Evolutionary conservation across 2,797 vertebrate species (phyloP), one percentile per base, ranked within the genome.

Genomic region (Phataginus tetradactyla): DNA sequence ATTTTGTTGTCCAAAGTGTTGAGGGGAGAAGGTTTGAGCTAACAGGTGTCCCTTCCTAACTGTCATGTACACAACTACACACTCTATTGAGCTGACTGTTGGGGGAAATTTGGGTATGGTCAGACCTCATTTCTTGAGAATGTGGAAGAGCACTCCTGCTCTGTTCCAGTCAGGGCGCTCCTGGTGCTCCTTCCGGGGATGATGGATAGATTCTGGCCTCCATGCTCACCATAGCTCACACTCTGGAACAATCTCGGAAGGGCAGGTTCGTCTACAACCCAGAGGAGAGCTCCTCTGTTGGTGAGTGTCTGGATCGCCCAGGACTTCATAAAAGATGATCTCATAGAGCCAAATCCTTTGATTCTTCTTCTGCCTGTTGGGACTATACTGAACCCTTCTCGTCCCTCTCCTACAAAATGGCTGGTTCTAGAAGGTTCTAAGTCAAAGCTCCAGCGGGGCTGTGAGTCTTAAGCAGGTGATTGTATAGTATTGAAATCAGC

Each of bases 1-100:
- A 90, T 95, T 93, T 88, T 75, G 17, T 90, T 55, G 12, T 51
- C 25, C n/a, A 78, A 90, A 80, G n/a, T 66, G 59, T 32, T 45
- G 55, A 75, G 32, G 68, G 29, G 39, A 68, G 49, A 85, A 86
- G 14, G 13, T 85, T 90, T 42, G 63, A 39, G 34, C 9, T 27
- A 51, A 37, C 55, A 81, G 59, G 12, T 7, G 7, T 68, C 14
- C 37, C 12, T 63, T 61, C 39, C n/a, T 27, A 74, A 53, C 32
- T 53, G 29, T 25, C 21, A 51, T 14, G 34, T 53, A 21, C 29
- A 77, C 11, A 86, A 32, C 5, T 29, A 66, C 4, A 3, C 27
- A 42, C 39, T 71, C 4, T 51, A 29, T 45, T 79, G 45, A 80
- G 37, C 57, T 53, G 72, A 78, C 39, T 61, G 0, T 18, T 27